phyloP scores from a whole-genome alignment of 2,888 invertebrate species.

The Chirona hameri region DNA sequence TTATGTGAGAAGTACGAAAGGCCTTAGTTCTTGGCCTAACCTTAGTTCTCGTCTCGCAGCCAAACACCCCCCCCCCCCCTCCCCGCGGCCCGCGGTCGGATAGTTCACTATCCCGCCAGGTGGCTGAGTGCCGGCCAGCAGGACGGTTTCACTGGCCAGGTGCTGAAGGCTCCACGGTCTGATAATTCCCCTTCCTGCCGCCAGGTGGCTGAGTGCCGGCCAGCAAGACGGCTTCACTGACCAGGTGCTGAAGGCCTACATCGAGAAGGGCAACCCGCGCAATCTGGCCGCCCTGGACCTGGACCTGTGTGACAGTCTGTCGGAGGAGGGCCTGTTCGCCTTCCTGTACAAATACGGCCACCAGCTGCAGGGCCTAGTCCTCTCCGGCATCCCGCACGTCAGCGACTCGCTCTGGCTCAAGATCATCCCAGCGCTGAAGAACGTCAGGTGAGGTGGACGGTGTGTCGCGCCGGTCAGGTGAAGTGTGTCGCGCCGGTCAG shows the following conservation, averaged over 20 bases:
- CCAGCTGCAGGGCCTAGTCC: conserved; percentile 79
- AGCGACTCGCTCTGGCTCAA: conserved; percentile 98
- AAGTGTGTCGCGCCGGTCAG: too few species aligned
- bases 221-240: conserved; percentile 98
- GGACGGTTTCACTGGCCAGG: conserved; percentile 92
- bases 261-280: conserved; percentile 72
- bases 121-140: conserved; percentile 94
- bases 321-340: conserved; percentile 86
- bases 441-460: conserved; percentile 75
- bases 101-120: conserved; percentile 38
- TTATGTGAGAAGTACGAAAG: too few species aligned
- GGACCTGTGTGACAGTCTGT: conserved; percentile 90
- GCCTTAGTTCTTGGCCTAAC: too few species aligned
- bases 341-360: conserved; percentile 85
- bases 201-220: conserved; percentile 80
- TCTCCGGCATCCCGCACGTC: conserved; percentile 96
- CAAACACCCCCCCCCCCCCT: too few species aligned
- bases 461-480: too few species aligned
- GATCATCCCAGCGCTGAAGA: conserved; percentile 82
- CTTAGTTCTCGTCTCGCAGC: too few species aligned
- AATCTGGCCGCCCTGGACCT: conserved; percentile 83
- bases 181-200: neutral
- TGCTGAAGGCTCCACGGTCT: conserved; percentile 87
- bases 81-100: too few species aligned
- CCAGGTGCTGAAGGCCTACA: conserved; percentile 80